phyloP scores from a whole-genome alignment of 1,140 invertebrate species.

The Apis florea region DNA sequence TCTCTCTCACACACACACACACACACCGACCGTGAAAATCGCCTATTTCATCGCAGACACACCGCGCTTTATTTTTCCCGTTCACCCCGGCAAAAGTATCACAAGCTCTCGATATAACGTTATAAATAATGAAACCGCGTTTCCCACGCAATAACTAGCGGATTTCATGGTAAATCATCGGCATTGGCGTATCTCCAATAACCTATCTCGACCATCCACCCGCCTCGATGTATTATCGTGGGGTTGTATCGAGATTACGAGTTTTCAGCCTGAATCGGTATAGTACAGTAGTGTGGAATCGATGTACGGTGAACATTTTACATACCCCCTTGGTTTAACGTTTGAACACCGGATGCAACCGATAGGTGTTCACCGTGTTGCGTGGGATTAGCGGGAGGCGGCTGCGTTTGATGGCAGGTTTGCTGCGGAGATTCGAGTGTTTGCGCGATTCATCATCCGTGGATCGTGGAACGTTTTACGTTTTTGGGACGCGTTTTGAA shows the following conservation, averaged over 20 bases:
- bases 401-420: too few relatives aligned
- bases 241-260: conserved; percentile 37
- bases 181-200: conserved; percentile 71
- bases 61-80: conserved; percentile 58
- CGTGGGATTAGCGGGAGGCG: too few relatives aligned
- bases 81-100: conserved; percentile 43
- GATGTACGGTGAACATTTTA: background rate
- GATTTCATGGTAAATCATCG: conserved; percentile 71
- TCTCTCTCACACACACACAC: too few relatives aligned
- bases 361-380: too few relatives aligned
- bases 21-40: conserved; percentile 48
- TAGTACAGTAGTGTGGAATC: background rate
- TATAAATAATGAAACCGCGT: conserved; percentile 71
- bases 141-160: conserved; percentile 69
- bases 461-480: background rate
- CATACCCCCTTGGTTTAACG: background rate
- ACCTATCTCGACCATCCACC: conserved; percentile 30
- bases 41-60: conserved; percentile 55
- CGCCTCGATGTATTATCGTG: conserved; percentile 30
- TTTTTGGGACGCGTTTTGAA: background rate
- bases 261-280: background rate
- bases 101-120: conserved; percentile 48
- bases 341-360: background rate
- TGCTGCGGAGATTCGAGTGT: too few relatives aligned
- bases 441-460: background rate